Conservation (phyloP, 1,140 invertebrate genomes). For the Cotesia typhae region DNA sequence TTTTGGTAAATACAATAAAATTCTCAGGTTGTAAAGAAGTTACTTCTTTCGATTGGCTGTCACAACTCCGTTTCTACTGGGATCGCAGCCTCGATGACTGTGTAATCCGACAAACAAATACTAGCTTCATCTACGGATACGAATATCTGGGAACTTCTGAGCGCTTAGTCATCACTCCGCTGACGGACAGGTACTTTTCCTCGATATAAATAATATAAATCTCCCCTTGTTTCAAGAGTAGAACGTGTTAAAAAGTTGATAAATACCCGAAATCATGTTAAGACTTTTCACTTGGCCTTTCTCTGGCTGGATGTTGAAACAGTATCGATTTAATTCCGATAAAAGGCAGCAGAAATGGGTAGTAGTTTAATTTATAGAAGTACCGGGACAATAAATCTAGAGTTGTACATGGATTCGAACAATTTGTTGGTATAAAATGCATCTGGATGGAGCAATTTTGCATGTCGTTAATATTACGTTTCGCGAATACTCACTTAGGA, state of each 20-base stretch:
- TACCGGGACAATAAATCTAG: conserved; percentile 47
- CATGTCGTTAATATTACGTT: conserved; percentile 41
- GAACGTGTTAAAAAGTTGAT: too few relatives aligned
- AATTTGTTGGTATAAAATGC: conserved; percentile 49
- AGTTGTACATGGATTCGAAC: conserved; percentile 27
- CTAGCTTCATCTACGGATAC: conserved; percentile 81
- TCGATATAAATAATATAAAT: background rate
- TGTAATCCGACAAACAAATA: conserved; percentile 77
- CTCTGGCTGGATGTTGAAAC: conserved; percentile 42
- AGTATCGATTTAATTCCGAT: conserved; percentile 56
- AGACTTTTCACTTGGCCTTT: too few relatives aligned
- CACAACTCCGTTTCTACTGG: conserved; percentile 91
- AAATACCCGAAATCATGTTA: too few relatives aligned
- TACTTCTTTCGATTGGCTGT: conserved; percentile 86
- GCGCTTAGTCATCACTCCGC: conserved; percentile 85
- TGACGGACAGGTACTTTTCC: conserved; percentile 79
- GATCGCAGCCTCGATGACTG: conserved; percentile 81
- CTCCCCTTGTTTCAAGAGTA: too few relatives aligned
- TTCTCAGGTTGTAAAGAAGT: conserved; percentile 32
- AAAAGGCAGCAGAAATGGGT: conserved; percentile 46
- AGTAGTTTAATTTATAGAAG: conserved; percentile 49
- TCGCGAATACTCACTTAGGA: conserved; percentile 38
- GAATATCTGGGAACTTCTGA: conserved; percentile 95
- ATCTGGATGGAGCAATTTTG: conserved; percentile 30
- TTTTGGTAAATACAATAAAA: too few relatives aligned